phyloP scores from a whole-genome alignment of 2,113 vertebrate genomes.

The Pteropus alecto region DNA sequence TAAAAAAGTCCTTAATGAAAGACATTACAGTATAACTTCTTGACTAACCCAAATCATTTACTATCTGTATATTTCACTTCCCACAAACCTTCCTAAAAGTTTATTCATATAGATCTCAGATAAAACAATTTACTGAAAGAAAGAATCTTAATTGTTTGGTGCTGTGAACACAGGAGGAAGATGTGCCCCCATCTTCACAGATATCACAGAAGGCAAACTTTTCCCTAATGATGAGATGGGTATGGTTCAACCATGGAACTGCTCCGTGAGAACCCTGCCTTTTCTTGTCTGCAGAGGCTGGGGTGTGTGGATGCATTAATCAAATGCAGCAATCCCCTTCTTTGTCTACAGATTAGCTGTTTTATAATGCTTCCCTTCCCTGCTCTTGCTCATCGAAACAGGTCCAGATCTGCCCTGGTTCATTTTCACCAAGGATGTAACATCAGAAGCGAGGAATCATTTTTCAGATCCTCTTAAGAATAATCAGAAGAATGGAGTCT shows the following conservation, averaged over 20 bases:
- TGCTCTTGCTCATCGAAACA: neutral
- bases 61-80: neutral
- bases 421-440: neutral
- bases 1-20: neutral
- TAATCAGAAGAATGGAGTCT: neutral
- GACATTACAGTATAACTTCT: neutral
- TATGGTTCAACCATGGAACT: neutral
- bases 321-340: neutral
- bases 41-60: neutral
- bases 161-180: neutral
- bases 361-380: neutral
- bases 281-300: neutral
- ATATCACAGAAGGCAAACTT: neutral
- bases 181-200: neutral
- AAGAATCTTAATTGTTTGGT: neutral
- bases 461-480: conserved; percentile 1
- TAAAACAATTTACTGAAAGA: neutral
- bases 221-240: neutral
- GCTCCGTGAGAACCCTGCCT: neutral
- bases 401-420: neutral
- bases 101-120: neutral
- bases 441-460: neutral
- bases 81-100: neutral
- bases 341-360: neutral
- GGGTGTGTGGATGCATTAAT: neutral